These are phyloP conservation scores for Drosophila lacertosa DNA, from an alignment of 1,140 invertebrate genomes.

Conservation along the genomic window DNA sequence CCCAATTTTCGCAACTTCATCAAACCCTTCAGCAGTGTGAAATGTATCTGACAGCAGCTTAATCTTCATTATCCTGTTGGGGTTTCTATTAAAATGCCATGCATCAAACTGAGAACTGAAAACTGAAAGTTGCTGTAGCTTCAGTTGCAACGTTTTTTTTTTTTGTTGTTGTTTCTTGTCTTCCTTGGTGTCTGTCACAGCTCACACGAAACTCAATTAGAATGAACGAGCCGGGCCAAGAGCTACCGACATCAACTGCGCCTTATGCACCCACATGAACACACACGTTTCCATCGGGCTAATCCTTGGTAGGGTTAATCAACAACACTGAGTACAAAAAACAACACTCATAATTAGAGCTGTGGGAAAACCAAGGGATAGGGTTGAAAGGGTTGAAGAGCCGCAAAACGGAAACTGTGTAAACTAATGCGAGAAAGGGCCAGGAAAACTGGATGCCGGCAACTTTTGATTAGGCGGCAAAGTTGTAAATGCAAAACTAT, in stretches of 20 bases:
- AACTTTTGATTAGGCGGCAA: conserved; percentile 67
- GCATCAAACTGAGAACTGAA: conserved; percentile 68
- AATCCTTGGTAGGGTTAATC: conserved; percentile 64
- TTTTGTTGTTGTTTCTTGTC: not conserved
- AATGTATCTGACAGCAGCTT: conserved; percentile 54
- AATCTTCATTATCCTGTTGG: conserved; percentile 72
- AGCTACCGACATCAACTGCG: conserved; percentile 6
- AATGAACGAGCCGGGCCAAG: conserved; percentile 61
- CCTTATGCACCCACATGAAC: conserved; percentile 51
- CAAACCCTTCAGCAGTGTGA: conserved; percentile 7
- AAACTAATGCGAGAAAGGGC: conserved; percentile 2
- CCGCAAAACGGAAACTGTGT: conserved; percentile 30
- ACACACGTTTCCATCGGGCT: conserved; percentile 3
- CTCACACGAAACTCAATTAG: conserved; percentile 70
- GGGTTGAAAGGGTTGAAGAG: no score
- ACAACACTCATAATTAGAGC: conserved; percentile 64
- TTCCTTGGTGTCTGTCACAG: conserved; percentile 46
- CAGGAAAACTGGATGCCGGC: conserved; percentile 8
- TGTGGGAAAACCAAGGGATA: conserved; percentile 31
- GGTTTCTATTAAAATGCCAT: conserved; percentile 72
- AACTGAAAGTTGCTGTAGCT: conserved; percentile 40
- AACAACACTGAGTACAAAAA: conserved; percentile 24
- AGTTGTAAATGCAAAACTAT: conserved; percentile 28
- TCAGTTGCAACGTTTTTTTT: conserved; percentile 8
- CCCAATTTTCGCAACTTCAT: conserved; percentile 8